These are phyloP conservation scores for Arnoldichthys spilopterus DNA, from an alignment of 2,797 vertebrate species.

Conservation along the genomic window DNA sequence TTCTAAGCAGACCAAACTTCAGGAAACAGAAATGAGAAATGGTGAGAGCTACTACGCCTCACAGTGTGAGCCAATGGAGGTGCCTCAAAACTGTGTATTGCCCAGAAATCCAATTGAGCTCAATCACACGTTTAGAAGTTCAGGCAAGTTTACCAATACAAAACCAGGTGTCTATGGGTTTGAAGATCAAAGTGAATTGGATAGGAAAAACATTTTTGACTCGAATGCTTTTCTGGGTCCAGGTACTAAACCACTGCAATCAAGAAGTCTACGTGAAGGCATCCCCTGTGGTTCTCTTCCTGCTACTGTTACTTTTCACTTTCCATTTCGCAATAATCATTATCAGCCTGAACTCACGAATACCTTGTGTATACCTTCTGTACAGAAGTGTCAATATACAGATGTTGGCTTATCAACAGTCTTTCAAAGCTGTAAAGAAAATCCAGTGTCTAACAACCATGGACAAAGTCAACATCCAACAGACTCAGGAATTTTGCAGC, in stretches of 20 bases:
- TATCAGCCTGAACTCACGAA: not conserved
- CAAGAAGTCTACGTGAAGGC: not conserved
- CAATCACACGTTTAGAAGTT: not conserved
- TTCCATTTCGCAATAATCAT: constrained; percentile 7
- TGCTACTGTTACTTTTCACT: constrained; percentile 12
- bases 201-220: constrained; percentile 15
- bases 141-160: not conserved
- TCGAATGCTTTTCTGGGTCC: not conserved
- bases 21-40: not conserved
- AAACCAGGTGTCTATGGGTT: not conserved
- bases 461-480: constrained; percentile 26
- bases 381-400: constrained; percentile 34
- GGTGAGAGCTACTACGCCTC: not conserved
- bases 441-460: constrained; percentile 12
- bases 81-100: constrained; percentile 33
- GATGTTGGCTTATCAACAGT: constrained; percentile 1
- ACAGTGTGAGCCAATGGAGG: constrained; percentile 3
- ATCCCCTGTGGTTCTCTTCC: not conserved
- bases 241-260: not conserved
- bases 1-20: constrained; percentile 1
- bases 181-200: constrained; percentile 23
- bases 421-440: not conserved
- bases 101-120: constrained; percentile 6
- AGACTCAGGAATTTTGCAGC: constrained; percentile 2
- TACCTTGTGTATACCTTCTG: constrained; percentile 29